Conservation (phyloP, 2,888 invertebrate species). For the Bhutanitis thaidina region DNA sequence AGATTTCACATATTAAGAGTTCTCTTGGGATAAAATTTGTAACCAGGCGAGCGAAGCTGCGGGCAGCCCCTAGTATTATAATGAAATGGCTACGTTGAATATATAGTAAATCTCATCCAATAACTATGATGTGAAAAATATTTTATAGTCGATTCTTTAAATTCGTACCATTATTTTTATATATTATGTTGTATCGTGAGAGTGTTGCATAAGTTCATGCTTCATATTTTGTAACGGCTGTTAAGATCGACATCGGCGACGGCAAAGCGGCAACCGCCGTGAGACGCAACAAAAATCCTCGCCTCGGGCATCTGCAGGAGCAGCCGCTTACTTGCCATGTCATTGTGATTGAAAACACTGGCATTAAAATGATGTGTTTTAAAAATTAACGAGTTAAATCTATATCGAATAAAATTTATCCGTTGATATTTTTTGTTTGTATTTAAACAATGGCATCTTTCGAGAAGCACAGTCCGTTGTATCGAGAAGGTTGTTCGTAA, state of each 20-base stretch:
- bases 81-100: too few species aligned
- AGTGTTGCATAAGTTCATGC: slow-evolving; percentile 31
- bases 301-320: slow-evolving; percentile 33
- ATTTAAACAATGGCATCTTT: not conserved
- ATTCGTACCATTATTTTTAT: too few species aligned
- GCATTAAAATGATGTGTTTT: slow-evolving; percentile 1
- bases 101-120: too few species aligned
- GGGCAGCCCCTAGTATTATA: too few species aligned
- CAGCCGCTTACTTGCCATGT: not conserved
- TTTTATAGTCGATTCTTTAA: too few species aligned
- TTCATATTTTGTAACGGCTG: slow-evolving; percentile 56
- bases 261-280: slow-evolving; percentile 19
- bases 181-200: too few species aligned
- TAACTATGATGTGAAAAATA: too few species aligned
- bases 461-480: not conserved
- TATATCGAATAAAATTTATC: not conserved
- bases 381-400: slow-evolving; percentile 6
- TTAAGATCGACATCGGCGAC: slow-evolving; percentile 23
- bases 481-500: slow-evolving; percentile 17
- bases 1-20: too few species aligned
- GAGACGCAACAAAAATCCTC: slow-evolving; percentile 29
- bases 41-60: too few species aligned
- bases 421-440: not conserved
- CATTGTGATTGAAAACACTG: slow-evolving; percentile 1
- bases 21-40: too few species aligned